Evolutionary conservation across 2,113 vertebrate species (phyloP), one percentile per base, ranked within the genome.

Genomic region (Zonotrichia leucophrys): DNA sequence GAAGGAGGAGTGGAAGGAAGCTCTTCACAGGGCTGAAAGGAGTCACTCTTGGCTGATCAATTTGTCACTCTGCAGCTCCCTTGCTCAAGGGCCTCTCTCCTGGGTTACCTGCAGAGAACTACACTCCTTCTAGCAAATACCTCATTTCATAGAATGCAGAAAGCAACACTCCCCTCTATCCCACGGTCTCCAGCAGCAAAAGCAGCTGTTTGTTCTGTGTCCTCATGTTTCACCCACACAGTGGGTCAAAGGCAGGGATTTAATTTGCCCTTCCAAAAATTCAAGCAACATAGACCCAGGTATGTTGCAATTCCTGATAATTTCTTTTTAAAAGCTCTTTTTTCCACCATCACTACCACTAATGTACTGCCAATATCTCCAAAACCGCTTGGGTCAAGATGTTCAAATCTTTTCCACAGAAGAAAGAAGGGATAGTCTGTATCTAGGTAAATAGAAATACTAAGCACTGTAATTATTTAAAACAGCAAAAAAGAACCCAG

Each of bases 221-320:
- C 13, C 41, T 87, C 50, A 17, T 2, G 11, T 59, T 87, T 74
- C 47, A 55, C 5, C 5, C 44, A 44, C 24, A 12, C 1, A 10
- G 23, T 25, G 23, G 47, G 23, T 49, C 23, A 49, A 31, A 76
- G 22, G 16, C 23, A 66, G 11, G 7, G 28, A 69, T 62, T 62
- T 66, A 16, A 92, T 18, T 21, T 70, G 44, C 42, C 17, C 52
- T 67, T 46, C 23, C 4, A 3, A 74, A 66, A 55, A 21, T 22
- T 5, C 20, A 62, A 0, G 1, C 37, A 42, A 25, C 12, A 17
- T 1, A 83, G 18, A 68, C 4, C 15, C 30, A 55, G 4, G 15
- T 19, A 80, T 5, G 5, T 15, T 39, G 41, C 7, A 55, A 63
- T 16, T 73, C 37, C 74, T 20, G 1, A 63, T n/a, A n/a, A n/a